Evolutionary conservation across 2,113 vertebrate species (phyloP), one percentile per base, ranked within the genome.

Genomic region (Percina caprodes): DNA sequence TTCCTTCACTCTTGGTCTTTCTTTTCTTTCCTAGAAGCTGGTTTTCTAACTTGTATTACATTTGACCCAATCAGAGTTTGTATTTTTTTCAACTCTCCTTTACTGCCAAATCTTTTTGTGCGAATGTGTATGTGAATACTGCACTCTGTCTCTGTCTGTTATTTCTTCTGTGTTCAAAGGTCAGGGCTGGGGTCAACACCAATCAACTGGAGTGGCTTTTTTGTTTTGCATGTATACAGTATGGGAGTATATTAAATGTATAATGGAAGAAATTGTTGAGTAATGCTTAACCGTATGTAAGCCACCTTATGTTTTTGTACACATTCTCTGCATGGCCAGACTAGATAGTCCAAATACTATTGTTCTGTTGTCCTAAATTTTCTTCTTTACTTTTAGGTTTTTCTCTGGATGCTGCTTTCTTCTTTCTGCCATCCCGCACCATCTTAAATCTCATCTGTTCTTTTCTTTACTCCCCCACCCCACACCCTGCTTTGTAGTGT

Each of bases 401-500:
- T 55, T 33, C 56, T 59, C 55, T 66, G 26, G 35, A 65, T 39
- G 45, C 46, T 21, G 61, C 71, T 69, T 83, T 61, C 16, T 24
- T 77, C 30, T 30, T 30, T 30, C 30, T 11, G 3, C 24, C n/a
- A 33, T 65, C 26, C 30, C 21, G 13, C 35, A 52, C 69, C 24
- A 61, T 73, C 35, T 86, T 23, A 84, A 80, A 84, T 83, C 79
- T 84, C 26, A 83, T 91, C 65, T 88, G 63, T 94, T 85, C 55
- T 86, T 79, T 71, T 88, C 63, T 87, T 49, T 78, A 16, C 69
- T 48, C 87, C 82, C 71, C 73, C 10, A 51, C 77, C 88, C 88
- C 46, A 0, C 79, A 10, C 86, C 88, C 91, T 84, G 21, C 89
- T 94, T 77, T 95, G 59, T 96, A 99, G 98, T 98, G 91, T 98